phyloP scores from a whole-genome alignment of 1,140 invertebrate species.

The Heliothis virescens region DNA sequence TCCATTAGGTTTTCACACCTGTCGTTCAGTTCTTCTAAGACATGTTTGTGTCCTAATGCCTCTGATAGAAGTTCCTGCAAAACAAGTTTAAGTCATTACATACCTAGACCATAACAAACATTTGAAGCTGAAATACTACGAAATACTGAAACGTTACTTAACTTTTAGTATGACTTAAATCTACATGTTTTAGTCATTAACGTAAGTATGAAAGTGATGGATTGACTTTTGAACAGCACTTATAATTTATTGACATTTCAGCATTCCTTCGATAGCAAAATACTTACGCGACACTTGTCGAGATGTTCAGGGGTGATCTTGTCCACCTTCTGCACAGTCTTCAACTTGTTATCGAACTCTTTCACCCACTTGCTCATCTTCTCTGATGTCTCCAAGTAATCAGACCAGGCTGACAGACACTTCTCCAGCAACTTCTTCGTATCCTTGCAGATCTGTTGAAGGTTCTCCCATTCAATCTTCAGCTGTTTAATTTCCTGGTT shows the following conservation, averaged over 20 bases:
- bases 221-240: no score
- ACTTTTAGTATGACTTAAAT: neutral
- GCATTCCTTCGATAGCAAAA: no score
- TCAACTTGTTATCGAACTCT: conserved; percentile 89
- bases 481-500: conserved; percentile 94
- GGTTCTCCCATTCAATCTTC: conserved; percentile 94
- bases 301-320: conserved; percentile 94
- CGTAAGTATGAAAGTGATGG: no score
- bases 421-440: conserved; percentile 91
- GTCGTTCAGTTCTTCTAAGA: conserved; percentile 94
- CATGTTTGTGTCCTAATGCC: conserved; percentile 91
- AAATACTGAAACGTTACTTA: no score
- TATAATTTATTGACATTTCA: no score
- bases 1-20: conserved; percentile 95
- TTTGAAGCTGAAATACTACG: neutral
- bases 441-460: conserved; percentile 93
- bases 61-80: conserved; percentile 90
- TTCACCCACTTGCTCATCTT: conserved; percentile 93
- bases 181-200: neutral
- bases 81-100: neutral
- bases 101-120: neutral
- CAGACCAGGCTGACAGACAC: conserved; percentile 95
- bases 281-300: conserved; percentile 90
- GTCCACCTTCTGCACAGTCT: conserved; percentile 89
- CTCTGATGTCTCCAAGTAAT: conserved; percentile 92